Percentiles rank a stretch among this genome's conserved stretches.
phyloP scores from a whole-genome alignment of 2,888 invertebrate species.

The Azorinus chamasolen region DNA sequence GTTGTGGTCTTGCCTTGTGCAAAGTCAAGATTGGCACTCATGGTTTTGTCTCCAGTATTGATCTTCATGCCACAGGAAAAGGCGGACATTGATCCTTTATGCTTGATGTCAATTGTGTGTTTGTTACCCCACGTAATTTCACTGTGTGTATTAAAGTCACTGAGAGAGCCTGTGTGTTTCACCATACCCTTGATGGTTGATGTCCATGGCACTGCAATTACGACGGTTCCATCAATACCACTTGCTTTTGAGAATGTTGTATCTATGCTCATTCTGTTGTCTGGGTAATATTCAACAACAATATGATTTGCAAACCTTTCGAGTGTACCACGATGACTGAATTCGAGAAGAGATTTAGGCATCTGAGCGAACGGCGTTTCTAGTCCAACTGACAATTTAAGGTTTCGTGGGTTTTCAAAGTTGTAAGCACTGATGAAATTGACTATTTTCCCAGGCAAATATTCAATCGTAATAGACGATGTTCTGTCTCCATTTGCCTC shows the following conservation, averaged over 20 bases:
- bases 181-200: slow-evolving; percentile 23
- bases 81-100: slow-evolving; percentile 9
- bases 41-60: slow-evolving; percentile 6
- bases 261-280: slow-evolving; percentile 21
- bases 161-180: slow-evolving; percentile 20
- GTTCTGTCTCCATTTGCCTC: slow-evolving; percentile 18
- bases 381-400: slow-evolving; percentile 31
- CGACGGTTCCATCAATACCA: slow-evolving; percentile 25
- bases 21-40: slow-evolving; percentile 26
- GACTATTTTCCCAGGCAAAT: slow-evolving; percentile 34
- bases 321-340: slow-evolving; percentile 30
- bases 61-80: slow-evolving; percentile 27
- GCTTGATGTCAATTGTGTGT: slow-evolving; percentile 23
- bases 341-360: slow-evolving; percentile 23
- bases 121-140: slow-evolving; percentile 32
- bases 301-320: slow-evolving; percentile 24
- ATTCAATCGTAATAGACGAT: slow-evolving; percentile 34
- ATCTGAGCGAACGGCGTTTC: slow-evolving; percentile 37
- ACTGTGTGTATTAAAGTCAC: slow-evolving; percentile 32
- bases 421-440: slow-evolving; percentile 18
- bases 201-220: slow-evolving; percentile 28
- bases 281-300: slow-evolving; percentile 39
- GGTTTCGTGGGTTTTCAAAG: slow-evolving; percentile 14
- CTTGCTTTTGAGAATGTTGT: slow-evolving; percentile 24
- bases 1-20: slow-evolving; percentile 19